These are phyloP conservation scores for Drosophila nigrodunni DNA, from an alignment of 1,140 invertebrate species.

Conservation along the genomic window DNA sequence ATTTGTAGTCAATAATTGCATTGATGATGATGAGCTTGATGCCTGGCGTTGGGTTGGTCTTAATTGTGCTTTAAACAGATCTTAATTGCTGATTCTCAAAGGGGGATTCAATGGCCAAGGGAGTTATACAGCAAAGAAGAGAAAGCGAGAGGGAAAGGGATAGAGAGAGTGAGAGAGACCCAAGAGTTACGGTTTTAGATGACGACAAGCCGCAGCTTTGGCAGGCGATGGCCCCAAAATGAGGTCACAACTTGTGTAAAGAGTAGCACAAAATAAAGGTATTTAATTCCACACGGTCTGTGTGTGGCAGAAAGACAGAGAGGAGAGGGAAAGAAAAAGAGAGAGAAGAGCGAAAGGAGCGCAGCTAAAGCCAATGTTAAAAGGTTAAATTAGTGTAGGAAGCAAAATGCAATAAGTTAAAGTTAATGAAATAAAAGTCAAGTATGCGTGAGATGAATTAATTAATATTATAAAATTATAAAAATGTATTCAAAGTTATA, in stretches of 20 bases:
- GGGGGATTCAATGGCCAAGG: not conserved
- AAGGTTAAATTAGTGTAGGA: slow-evolving; percentile 20
- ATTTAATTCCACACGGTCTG: slow-evolving; percentile 12
- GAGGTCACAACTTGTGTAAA: slow-evolving; percentile 22
- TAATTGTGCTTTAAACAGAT: slow-evolving; percentile 79
- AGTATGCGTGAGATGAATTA: not conserved
- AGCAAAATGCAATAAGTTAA: slow-evolving; percentile 12
- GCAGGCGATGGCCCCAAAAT: slow-evolving; percentile 10
- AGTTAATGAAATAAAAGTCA: slow-evolving; percentile 19
- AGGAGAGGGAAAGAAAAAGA: not conserved
- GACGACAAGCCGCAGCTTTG: slow-evolving; percentile 16
- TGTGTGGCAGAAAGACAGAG: not conserved
- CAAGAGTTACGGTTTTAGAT: slow-evolving; percentile 6
- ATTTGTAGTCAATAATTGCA: slow-evolving; percentile 82
- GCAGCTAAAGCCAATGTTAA: slow-evolving; percentile 13
- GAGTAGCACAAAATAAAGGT: slow-evolving; percentile 7
- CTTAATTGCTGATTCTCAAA: slow-evolving; percentile 76
- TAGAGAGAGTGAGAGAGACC: not conserved
- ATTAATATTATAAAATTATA: too few relatives aligned
- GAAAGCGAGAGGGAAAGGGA: not conserved
- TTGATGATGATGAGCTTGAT: slow-evolving; percentile 69
- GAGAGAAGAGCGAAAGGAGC: not conserved
- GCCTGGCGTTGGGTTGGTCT: slow-evolving; percentile 47
- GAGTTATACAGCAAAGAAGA: not conserved
- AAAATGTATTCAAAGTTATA: too few relatives aligned